Conservation (phyloP, 2,113 vertebrate genomes). For the Seriola rivoliana region DNA sequence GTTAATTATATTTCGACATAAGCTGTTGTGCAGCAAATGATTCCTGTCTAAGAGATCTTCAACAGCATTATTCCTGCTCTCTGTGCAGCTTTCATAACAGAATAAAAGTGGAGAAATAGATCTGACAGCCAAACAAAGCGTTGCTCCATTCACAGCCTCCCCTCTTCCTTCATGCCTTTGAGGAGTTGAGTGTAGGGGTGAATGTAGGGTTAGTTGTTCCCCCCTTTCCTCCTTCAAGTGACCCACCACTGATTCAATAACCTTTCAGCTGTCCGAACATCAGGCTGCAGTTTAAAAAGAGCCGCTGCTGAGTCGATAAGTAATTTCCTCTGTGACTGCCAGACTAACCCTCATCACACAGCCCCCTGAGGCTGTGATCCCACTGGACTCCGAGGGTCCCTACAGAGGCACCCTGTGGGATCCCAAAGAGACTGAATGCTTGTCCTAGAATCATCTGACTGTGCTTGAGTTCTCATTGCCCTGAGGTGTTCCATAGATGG, state of each 20-base stretch:
- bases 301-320: slow-evolving; percentile 42
- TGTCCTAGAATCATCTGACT: not conserved
- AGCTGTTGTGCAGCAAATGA: too few relatives aligned
- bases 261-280: slow-evolving; percentile 11
- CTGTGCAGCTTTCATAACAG: not conserved
- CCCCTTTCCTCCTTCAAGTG: slow-evolving; percentile 1
- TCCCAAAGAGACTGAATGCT: not conserved
- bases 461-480: not conserved
- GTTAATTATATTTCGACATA: too few relatives aligned
- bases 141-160: not conserved
- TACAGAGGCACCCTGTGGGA: not conserved
- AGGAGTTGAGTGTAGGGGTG: not conserved
- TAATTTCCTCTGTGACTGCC: slow-evolving; percentile 31
- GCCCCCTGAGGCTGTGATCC: not conserved
- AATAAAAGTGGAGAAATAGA: not conserved
- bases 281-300: slow-evolving; percentile 16
- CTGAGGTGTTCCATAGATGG: slow-evolving; percentile 6
- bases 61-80: too few relatives aligned
- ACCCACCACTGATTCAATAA: slow-evolving; percentile 29
- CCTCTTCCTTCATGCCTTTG: not conserved
- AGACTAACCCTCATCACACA: slow-evolving; percentile 1
- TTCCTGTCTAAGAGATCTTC: too few relatives aligned
- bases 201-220: not conserved
- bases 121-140: not conserved
- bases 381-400: not conserved